Conservation (phyloP, 1,140 invertebrate genomes). For the Tetramorium parvispinum region DNA sequence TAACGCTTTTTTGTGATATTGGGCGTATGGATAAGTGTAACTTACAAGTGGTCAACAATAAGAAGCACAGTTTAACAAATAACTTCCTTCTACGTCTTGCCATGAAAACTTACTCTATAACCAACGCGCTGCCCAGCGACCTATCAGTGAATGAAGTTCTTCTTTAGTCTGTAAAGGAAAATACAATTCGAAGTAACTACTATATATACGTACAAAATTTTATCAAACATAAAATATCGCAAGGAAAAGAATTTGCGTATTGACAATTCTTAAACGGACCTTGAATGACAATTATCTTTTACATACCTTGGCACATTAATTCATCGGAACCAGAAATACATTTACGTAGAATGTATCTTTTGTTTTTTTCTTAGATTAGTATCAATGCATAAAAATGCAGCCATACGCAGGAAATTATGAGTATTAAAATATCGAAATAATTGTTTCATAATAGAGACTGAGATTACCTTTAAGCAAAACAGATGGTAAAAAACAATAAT, state of each 20-base stretch:
- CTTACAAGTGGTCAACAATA: conserved; percentile 80
- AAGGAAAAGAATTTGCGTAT: neutral
- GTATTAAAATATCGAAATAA: neutral
- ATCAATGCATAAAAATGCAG: neutral
- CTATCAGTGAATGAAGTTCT: conserved; percentile 77
- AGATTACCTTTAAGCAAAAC: conserved; percentile 66
- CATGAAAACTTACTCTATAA: conserved; percentile 77
- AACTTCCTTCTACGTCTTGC: conserved; percentile 67
- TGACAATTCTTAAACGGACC: neutral
- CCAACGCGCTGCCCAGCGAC: conserved; percentile 75
- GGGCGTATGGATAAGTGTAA: conserved; percentile 78
- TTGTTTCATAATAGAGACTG: neutral
- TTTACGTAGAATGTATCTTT: conserved; percentile 14
- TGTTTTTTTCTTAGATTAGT: conserved; percentile 8
- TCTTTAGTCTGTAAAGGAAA: conserved; percentile 63
- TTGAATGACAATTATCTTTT: neutral
- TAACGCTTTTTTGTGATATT: conserved; percentile 68
- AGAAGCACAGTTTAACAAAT: conserved; percentile 82
- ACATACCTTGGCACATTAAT: neutral
- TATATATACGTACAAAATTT: neutral
- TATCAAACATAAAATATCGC: neutral
- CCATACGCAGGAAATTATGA: neutral
- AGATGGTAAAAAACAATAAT: conserved; percentile 53
- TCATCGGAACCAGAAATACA: conserved; percentile 11
- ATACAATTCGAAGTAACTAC: conserved; percentile 46